Conservation (phyloP, 1,140 invertebrate species). For the Ips typographus region DNA sequence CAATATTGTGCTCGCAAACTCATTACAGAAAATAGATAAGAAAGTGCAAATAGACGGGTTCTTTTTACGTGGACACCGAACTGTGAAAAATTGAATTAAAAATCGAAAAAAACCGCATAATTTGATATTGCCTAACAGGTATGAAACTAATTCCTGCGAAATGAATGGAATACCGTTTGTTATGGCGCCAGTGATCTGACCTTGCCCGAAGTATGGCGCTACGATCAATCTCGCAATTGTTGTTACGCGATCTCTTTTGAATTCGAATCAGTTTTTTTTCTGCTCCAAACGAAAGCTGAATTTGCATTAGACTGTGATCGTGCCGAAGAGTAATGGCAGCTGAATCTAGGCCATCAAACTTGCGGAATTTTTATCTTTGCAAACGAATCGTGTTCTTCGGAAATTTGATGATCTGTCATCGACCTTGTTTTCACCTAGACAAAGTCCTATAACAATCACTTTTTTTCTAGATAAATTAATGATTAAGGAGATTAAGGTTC, state of each 20-base stretch:
- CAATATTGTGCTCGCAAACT: not conserved
- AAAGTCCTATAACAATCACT: too few relatives aligned
- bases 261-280: not conserved
- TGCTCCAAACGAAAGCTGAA: not conserved
- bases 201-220: slow-evolving; percentile 1
- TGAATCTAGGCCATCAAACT: not conserved
- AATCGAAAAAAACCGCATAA: not conserved
- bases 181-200: slow-evolving; percentile 1
- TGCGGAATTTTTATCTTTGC: not conserved
- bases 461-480: too few relatives aligned
- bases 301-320: not conserved
- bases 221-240: not conserved
- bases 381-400: too few relatives aligned
- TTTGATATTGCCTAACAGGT: not conserved
- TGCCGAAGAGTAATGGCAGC: not conserved
- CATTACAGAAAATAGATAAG: too few relatives aligned
- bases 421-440: too few relatives aligned
- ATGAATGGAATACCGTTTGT: slow-evolving; percentile 6
- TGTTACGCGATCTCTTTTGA: slow-evolving; percentile 3
- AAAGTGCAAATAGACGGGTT: too few relatives aligned
- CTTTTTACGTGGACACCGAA: not conserved
- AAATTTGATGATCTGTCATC: too few relatives aligned
- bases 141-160: slow-evolving; percentile 2
- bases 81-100: not conserved
- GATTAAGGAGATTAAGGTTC: too few relatives aligned